phyloP scores from a whole-genome alignment of 2,113 vertebrate genomes.

The Chaetura pelagica region DNA sequence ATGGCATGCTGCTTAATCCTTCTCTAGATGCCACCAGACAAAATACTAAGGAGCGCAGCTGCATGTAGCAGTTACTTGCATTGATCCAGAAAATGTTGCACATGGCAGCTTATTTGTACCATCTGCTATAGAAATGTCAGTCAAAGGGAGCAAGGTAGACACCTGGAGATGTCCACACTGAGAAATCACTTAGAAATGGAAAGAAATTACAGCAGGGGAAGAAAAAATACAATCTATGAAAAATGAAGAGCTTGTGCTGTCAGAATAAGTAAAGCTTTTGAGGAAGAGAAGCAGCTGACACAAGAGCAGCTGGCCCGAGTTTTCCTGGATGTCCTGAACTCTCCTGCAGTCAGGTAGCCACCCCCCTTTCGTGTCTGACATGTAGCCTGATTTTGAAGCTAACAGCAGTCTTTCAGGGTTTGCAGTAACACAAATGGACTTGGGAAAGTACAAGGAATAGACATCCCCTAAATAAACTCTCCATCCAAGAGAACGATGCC shows the following conservation, averaged over 20 bases:
- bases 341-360: background rate
- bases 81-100: background rate
- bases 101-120: slow-evolving; percentile 18
- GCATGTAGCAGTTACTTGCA: background rate
- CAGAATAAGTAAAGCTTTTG: background rate
- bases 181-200: background rate
- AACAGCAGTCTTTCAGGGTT: background rate
- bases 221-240: background rate
- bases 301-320: background rate
- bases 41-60: background rate
- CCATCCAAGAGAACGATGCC: background rate
- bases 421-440: background rate
- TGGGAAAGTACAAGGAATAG: background rate
- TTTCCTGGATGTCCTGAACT: background rate
- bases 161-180: background rate
- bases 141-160: background rate
- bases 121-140: slow-evolving; percentile 27
- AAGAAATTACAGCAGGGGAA: background rate
- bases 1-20: background rate
- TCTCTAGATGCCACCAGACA: background rate
- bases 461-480: background rate
- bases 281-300: background rate
- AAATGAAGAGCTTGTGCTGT: background rate
- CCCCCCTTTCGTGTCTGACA: background rate
- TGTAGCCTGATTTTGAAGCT: background rate